Evolutionary conservation across 2,888 invertebrate species (phyloP).

Genomic region (Amaurobius ferox): DNA sequence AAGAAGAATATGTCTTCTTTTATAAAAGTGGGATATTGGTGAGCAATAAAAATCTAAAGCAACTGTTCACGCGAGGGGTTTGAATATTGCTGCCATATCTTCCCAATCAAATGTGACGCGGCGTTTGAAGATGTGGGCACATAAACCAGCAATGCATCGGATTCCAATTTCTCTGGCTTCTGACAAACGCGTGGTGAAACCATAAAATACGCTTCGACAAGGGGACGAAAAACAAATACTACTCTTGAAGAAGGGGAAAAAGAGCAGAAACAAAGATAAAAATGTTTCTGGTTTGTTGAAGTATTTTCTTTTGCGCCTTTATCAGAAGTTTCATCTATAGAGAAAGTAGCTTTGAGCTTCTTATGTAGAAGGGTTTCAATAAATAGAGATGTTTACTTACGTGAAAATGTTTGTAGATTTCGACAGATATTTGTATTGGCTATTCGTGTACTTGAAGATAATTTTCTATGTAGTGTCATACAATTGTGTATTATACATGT

Average conservation of each 20-base stretch:
- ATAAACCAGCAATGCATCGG: conserved; percentile 50
- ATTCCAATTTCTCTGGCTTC: conserved; percentile 68
- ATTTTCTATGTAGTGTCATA: no score
- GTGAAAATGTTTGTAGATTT: no score
- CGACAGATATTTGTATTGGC: no score
- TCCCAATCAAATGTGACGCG: conserved; percentile 53
- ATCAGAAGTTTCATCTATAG: conserved; percentile 44
- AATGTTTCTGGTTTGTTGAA: conserved; percentile 24
- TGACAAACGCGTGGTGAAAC: conserved; percentile 45
- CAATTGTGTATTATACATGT: no score
- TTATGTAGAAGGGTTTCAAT: not conserved
- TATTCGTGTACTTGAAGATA: no score
- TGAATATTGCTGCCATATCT: conserved; percentile 57
- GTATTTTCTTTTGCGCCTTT: conserved; percentile 50
- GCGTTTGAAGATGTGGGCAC: conserved; percentile 20
- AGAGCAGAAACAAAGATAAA: conserved; percentile 5
- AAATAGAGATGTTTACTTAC: not conserved
- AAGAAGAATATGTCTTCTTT: not conserved
- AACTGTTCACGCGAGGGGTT: conserved; percentile 37
- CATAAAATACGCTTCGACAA: conserved; percentile 54
- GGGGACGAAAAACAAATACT: conserved; percentile 52
- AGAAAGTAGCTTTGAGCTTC: conserved; percentile 23
- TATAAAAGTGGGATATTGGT: conserved; percentile 6
- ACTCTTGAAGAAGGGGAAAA: conserved; percentile 11
- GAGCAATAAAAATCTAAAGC: conserved; percentile 45